These are phyloP conservation scores for Pipa parva DNA, from an alignment of 2,113 vertebrate genomes.

Conservation along the genomic window DNA sequence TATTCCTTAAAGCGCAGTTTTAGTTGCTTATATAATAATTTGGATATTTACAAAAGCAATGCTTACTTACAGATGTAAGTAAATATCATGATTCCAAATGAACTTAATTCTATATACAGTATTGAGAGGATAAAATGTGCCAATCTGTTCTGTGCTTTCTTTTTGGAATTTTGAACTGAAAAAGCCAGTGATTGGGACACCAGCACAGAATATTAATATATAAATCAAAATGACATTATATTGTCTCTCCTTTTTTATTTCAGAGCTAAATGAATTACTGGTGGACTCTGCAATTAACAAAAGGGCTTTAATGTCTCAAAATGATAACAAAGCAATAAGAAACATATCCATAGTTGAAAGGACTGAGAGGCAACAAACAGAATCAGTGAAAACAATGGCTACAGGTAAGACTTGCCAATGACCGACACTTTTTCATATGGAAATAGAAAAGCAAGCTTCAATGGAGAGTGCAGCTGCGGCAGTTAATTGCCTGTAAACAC, in stretches of 20 bases:
- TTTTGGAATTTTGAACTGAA: not conserved
- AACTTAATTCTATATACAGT: not conserved
- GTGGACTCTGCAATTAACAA: conserved; percentile 52
- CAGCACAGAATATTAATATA: no score
- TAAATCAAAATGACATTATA: no score
- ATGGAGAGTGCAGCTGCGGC: not conserved
- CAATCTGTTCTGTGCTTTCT: not conserved
- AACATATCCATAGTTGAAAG: conserved; percentile 58
- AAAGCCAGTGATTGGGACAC: not conserved
- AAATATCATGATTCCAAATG: no score
- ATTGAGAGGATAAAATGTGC: accelerated
- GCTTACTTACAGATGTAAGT: no score
- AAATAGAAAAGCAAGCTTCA: not conserved
- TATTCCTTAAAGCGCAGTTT: no score
- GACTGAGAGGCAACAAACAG: conserved; percentile 50
- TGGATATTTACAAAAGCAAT: no score
- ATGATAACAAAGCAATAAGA: conserved; percentile 55
- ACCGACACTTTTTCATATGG: not conserved
- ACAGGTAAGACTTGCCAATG: conserved; percentile 66
- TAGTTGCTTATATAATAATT: no score
- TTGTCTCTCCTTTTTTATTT: conserved; percentile 34
- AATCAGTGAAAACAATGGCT: conserved; percentile 72
- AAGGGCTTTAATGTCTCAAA: conserved; percentile 37
- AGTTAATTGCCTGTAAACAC: conserved; percentile 1
- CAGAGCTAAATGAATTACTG: conserved; percentile 60